Base-by-base conservation (phyloP, 1,140 invertebrate species). In the Polypedilum vanderplanki region DNA sequence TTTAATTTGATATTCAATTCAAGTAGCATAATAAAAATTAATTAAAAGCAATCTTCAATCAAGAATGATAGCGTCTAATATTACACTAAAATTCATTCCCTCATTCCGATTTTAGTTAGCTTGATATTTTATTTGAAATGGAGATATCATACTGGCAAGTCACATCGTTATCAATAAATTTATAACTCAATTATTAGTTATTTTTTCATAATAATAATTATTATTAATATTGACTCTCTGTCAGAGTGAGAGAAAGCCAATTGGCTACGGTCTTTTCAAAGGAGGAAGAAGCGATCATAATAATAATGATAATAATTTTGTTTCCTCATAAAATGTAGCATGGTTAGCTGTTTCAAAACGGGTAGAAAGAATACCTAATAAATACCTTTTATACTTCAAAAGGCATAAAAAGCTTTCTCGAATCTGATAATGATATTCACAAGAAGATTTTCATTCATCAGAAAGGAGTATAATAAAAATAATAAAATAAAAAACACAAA, bases 371-470 rank as follows among this genome's bases (percentile, higher is more conserved):
- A 33, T 33, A 33, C 24, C 46, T 57, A 57, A 57, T 57, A 57
- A 57, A 57, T 57, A 57, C 46, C n/a, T 57, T n/a, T 57, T 12
- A 57, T n/a, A 57, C 24, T 33, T 33, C 24, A 57, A n/a, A 57
- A 57, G 46, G 46, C 46, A 57, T 57, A 57, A 57, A 57, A 57
- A 57, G 46, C 46, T 57, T 57, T 33, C 24, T 33, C 24, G 46
- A 57, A 70, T 70, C 65, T 70, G 65, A 70, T 70, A 70, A 70
- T 70, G 65, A 70, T 18, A 70, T 70, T 70, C 65, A 70, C 65
- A 22, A 70, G 65, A 70, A 70, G 17, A 70, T 70, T 70, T 57
- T 57, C 46, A 57, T 57, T 57, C 46, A 57, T 57, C 46, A 57
- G n/a, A n/a, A n/a, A 57, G 46, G n/a, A 57, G 15, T 57, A 57